These are phyloP conservation scores for Orbicella faveolata DNA, from an alignment of 64 coral and sea anemone species.

Conservation along the genomic window DNA sequence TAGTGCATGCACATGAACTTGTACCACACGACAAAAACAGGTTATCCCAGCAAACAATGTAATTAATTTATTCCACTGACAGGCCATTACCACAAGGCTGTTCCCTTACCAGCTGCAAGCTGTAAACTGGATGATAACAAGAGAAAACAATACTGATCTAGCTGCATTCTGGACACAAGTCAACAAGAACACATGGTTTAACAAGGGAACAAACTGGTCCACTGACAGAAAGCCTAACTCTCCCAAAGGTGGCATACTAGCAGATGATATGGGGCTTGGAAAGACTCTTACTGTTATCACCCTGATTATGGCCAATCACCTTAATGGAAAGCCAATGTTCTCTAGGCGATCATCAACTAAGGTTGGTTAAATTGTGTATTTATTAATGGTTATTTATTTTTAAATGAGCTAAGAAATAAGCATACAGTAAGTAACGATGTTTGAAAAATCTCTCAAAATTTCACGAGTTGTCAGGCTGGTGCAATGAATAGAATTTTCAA, in stretches of 20 bases:
- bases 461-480: too few species aligned
- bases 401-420: too few species aligned
- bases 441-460: too few species aligned
- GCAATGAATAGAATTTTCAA: too few species aligned
- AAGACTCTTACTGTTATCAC: constrained; percentile 81
- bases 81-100: constrained; percentile 76
- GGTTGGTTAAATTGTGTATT: not conserved
- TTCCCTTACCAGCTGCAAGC: constrained; percentile 84
- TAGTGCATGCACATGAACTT: too few species aligned
- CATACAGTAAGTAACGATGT: too few species aligned
- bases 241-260: constrained; percentile 80
- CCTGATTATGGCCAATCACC: constrained; percentile 84
- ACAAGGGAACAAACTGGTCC: constrained; percentile 72
- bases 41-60: too few species aligned
- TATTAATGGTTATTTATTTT: too few species aligned
- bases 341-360: constrained; percentile 43
- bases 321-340: constrained; percentile 88
- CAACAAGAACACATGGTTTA: constrained; percentile 56
- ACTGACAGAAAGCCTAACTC: constrained; percentile 54
- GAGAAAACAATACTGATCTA: constrained; percentile 76
- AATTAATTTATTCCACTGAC: not conserved
- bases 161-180: constrained; percentile 72
- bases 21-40: too few species aligned
- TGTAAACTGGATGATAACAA: constrained; percentile 85
- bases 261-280: constrained; percentile 90